A percentile compares a stretch with the other conserved stretches of the same genome.
Evolutionary conservation across 2,113 vertebrate species (phyloP).

Genomic region (Nesogale talazaci): DNA sequence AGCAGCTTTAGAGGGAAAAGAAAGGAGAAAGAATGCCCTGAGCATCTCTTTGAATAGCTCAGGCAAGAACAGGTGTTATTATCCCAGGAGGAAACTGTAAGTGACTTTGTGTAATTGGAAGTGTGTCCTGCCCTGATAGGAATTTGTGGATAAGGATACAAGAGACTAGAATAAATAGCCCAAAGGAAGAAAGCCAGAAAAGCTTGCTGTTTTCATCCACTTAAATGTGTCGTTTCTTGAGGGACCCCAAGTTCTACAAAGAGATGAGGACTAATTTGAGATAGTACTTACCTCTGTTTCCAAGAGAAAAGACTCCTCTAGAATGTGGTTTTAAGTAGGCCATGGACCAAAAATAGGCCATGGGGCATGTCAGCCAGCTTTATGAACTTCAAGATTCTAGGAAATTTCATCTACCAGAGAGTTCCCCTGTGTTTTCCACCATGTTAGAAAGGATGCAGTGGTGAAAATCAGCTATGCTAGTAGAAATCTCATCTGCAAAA

Average conservation of each 20-base stretch:
- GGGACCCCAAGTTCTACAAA: conserved; percentile 59
- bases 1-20: conserved; percentile 56
- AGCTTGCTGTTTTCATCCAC: conserved; percentile 50
- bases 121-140: conserved; percentile 76
- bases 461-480: not conserved
- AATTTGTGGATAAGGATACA: conserved; percentile 59
- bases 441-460: conserved; percentile 31
- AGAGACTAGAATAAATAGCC: conserved; percentile 65
- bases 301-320: conserved; percentile 45
- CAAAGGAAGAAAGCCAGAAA: conserved; percentile 55
- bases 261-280: conserved; percentile 56
- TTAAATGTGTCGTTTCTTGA: conserved; percentile 71
- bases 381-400: conserved; percentile 63
- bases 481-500: conserved; percentile 4
- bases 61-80: conserved; percentile 61
- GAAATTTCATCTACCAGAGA: conserved; percentile 47
- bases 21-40: conserved; percentile 50
- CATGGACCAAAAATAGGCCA: conserved; percentile 60
- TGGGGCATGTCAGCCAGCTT: conserved; percentile 41
- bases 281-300: conserved; percentile 63
- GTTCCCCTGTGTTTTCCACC: conserved; percentile 34
- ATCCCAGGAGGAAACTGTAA: conserved; percentile 68
- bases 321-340: conserved; percentile 65
- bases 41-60: conserved; percentile 65
- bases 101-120: conserved; percentile 74